phyloP scores from a whole-genome alignment of 2,113 vertebrate genomes.

The Syrrhaptes paradoxus region DNA sequence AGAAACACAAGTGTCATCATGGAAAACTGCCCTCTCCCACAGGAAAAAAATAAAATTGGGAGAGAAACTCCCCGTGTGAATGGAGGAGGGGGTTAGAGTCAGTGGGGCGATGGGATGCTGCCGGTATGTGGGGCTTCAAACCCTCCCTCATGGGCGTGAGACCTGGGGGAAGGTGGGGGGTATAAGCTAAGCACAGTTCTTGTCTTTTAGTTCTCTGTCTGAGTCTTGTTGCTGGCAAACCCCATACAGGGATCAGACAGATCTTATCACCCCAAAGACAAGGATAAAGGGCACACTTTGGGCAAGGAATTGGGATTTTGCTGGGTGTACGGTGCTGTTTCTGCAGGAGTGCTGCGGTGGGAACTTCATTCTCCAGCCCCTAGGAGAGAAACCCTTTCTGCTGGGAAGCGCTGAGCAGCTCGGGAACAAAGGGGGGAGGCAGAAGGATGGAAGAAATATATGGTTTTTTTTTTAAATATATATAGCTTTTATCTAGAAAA shows the following conservation, averaged over 20 bases:
- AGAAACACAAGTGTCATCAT: neutral
- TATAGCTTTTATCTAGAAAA: neutral
- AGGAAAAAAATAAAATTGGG: neutral
- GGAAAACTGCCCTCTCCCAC: neutral
- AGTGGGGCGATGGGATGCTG: neutral
- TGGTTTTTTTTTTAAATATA: neutral
- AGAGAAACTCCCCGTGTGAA: neutral
- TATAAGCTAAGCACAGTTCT: rapidly evolving
- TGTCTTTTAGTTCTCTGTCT: neutral
- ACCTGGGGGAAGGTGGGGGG: neutral
- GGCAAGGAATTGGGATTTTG: neutral
- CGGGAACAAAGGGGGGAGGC: neutral
- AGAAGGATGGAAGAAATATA: neutral
- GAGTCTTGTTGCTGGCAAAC: neutral
- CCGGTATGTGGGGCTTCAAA: neutral
- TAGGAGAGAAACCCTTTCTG: neutral
- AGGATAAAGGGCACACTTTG: neutral
- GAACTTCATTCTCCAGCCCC: neutral
- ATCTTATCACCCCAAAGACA: neutral
- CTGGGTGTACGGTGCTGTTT: neutral
- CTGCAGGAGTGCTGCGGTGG: neutral
- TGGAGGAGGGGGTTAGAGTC: neutral
- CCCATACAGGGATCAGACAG: neutral
- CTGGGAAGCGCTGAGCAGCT: neutral
- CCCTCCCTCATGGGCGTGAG: neutral